A percentile compares a stretch with the other conserved stretches of the same genome.
Conservation (phyloP, 2,888 invertebrate species). For the Taphrorychus bicolor region DNA sequence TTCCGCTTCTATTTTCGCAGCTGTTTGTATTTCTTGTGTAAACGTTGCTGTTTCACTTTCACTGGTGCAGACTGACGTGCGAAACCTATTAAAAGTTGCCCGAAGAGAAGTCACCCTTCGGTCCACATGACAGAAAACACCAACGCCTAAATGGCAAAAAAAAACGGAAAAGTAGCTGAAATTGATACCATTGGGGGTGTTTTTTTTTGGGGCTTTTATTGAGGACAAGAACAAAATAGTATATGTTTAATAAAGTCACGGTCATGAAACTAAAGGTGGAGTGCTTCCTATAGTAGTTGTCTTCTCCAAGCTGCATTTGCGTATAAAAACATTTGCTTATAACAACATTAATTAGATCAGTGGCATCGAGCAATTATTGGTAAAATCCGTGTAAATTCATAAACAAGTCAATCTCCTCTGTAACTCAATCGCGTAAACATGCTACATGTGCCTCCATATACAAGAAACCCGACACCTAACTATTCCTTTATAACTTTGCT, state of each 20-base stretch:
- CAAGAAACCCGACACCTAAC: neutral
- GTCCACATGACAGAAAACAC: slow-evolving; percentile 34
- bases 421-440: no score
- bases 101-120: slow-evolving; percentile 35
- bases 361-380: no score
- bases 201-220: slow-evolving; percentile 10
- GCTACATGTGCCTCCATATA: neutral
- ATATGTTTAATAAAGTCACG: no score
- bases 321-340: no score
- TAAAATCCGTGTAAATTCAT: no score
- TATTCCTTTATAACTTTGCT: neutral
- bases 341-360: no score
- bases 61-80: slow-evolving; percentile 26
- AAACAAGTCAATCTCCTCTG: no score
- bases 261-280: no score
- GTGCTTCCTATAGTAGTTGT: no score
- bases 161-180: slow-evolving; percentile 21
- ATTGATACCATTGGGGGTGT: slow-evolving; percentile 18
- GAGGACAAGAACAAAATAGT: no score
- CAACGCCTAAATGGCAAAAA: slow-evolving; percentile 26
- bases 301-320: no score
- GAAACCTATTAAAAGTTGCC: slow-evolving; percentile 37
- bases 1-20: slow-evolving; percentile 39
- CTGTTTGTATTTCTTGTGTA: slow-evolving; percentile 32
- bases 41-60: slow-evolving; percentile 31